These are phyloP conservation scores for Hemithea aestivaria DNA, from an alignment of 2,888 invertebrate species.

Conservation along the genomic window DNA sequence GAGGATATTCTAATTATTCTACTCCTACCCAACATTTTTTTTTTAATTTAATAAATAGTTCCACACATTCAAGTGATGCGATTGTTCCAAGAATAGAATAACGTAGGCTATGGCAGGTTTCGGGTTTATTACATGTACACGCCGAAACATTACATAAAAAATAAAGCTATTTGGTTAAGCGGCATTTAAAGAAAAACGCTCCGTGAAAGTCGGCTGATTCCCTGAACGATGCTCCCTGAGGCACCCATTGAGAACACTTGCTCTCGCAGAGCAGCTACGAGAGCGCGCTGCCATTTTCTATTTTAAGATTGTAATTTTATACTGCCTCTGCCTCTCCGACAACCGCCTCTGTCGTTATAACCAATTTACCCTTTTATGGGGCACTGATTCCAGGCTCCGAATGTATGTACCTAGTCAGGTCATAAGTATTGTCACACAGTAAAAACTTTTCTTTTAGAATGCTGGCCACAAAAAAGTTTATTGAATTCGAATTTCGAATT, in stretches of 20 bases:
- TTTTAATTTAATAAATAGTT: no score
- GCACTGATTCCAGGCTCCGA: slow-evolving; percentile 19
- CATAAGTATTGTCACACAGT: no score
- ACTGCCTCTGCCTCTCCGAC: slow-evolving; percentile 24
- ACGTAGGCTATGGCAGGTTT: no score
- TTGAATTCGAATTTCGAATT: no score
- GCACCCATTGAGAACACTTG: slow-evolving; percentile 32
- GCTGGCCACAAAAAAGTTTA: no score
- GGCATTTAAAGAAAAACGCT: slow-evolving; percentile 28
- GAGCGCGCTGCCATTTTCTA: slow-evolving; percentile 31
- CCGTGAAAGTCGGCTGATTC: slow-evolving; percentile 25
- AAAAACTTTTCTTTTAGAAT: no score
- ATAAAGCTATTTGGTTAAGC: slow-evolving; percentile 23
- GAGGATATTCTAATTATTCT: no score
- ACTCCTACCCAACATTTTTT: no score
- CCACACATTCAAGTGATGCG: no score
- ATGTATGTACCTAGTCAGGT: no score
- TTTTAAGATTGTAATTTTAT: slow-evolving; percentile 32
- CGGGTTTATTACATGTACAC: no score
- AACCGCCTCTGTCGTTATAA: slow-evolving; percentile 27
- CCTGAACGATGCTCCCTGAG: slow-evolving; percentile 30
- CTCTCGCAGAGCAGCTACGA: slow-evolving; percentile 25
- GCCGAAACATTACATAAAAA: not conserved
- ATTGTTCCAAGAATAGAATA: no score
- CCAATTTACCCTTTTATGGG: slow-evolving; percentile 27